phyloP scores from a whole-genome alignment of 2,888 invertebrate genomes.

The Ctenicera cuprea region DNA sequence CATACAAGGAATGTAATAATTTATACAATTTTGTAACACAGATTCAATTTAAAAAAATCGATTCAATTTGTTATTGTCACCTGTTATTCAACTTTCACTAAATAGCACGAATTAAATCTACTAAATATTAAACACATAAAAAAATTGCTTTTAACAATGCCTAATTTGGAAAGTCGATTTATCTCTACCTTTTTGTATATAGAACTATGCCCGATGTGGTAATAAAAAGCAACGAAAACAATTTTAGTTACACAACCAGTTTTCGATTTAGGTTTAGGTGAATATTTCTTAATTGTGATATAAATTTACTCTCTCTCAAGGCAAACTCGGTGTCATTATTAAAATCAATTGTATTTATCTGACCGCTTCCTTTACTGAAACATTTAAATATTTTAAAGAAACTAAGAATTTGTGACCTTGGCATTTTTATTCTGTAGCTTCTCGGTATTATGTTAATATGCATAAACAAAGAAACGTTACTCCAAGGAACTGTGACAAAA shows the following conservation, averaged over 20 bases:
- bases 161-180: conserved; percentile 27
- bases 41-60: too few relatives aligned
- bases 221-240: conserved; percentile 6
- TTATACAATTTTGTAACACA: too few relatives aligned
- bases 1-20: too few relatives aligned
- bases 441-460: neutral
- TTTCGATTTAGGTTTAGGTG: conserved; percentile 34
- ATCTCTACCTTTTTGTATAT: conserved; percentile 3
- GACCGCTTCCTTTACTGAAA: conserved; percentile 3
- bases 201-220: conserved; percentile 13
- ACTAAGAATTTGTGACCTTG: conserved; percentile 1
- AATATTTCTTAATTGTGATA: conserved; percentile 37
- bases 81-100: conserved; percentile 3
- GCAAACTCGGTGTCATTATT: conserved; percentile 3
- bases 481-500: conserved; percentile 1
- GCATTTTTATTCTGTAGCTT: conserved; percentile 12
- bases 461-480: conserved; percentile 9
- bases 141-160: conserved; percentile 11
- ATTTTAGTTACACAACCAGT: conserved; percentile 29
- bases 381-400: neutral
- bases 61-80: neutral
- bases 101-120: neutral
- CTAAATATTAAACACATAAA: neutral
- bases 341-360: neutral
- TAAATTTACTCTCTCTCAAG: conserved; percentile 33